Evolutionary conservation across 2,888 invertebrate genomes (phyloP).

Genomic region (Drosophila algonquin): DNA sequence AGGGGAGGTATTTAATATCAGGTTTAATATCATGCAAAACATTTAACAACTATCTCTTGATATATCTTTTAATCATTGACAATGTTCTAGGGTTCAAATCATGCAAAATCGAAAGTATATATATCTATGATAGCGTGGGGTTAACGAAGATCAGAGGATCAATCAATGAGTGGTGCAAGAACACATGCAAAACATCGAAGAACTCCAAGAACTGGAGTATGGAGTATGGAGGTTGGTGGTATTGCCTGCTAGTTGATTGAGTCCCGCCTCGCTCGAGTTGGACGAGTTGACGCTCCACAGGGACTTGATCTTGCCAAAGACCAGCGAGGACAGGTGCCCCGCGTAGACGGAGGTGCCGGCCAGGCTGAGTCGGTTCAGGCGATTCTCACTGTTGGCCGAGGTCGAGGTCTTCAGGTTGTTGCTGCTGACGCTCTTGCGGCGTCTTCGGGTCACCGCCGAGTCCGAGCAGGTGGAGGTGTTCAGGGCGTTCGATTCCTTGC

Average conservation of each 20-base stretch:
- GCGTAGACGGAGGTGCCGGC: constrained; percentile 84
- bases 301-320: constrained; percentile 94
- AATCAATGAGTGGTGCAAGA: constrained; percentile 33
- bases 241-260: constrained; percentile 92
- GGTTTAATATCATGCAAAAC: constrained; percentile 22
- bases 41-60: neutral
- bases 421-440: constrained; percentile 82
- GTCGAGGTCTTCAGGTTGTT: constrained; percentile 72
- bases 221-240: neutral
- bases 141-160: too few relatives aligned
- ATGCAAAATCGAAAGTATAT: neutral
- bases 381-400: constrained; percentile 80
- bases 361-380: constrained; percentile 82
- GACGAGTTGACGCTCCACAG: constrained; percentile 91
- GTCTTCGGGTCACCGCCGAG: constrained; percentile 82
- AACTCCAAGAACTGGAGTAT: neutral
- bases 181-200: constrained; percentile 23
- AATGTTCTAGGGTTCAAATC: neutral
- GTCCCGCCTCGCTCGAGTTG: constrained; percentile 89
- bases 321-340: constrained; percentile 85
- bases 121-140: neutral
- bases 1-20: neutral
- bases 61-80: neutral
- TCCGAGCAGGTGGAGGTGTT: constrained; percentile 84
- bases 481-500: constrained; percentile 81